Percentiles rank a stretch among this genome's conserved stretches.
phyloP scores from a whole-genome alignment of 2,113 vertebrate species.

The Spilogale gracilis region DNA sequence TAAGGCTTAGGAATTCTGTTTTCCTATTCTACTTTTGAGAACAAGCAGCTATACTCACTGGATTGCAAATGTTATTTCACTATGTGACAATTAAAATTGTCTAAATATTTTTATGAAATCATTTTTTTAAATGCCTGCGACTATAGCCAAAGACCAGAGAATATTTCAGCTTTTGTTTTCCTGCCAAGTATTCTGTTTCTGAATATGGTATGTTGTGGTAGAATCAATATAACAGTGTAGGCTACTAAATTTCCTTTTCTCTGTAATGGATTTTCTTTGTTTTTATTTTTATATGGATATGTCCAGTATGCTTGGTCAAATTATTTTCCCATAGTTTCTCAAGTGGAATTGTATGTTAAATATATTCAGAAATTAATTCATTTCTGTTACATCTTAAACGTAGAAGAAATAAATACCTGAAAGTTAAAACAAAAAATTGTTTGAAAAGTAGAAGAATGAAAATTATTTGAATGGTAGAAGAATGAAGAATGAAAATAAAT shows the following conservation, averaged over 20 bases:
- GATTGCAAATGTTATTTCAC: slow-evolving; percentile 10
- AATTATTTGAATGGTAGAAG: slow-evolving; percentile 12
- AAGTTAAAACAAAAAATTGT: neutral
- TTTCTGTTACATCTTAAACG: neutral
- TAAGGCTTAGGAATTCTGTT: neutral
- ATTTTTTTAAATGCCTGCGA: slow-evolving; percentile 6
- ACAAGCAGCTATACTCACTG: neutral
- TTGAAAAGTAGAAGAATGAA: neutral
- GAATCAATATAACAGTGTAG: slow-evolving; percentile 58
- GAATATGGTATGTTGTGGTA: slow-evolving; percentile 62
- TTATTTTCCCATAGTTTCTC: slow-evolving; percentile 2
- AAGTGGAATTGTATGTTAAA: neutral
- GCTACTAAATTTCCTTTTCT: neutral
- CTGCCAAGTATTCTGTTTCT: slow-evolving; percentile 71
- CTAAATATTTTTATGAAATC: neutral
- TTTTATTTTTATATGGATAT: neutral
- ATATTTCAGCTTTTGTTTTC: slow-evolving; percentile 75
- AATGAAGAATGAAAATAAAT: neutral
- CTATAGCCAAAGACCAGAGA: slow-evolving; percentile 24
- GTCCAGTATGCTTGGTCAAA: neutral
- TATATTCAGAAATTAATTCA: slow-evolving; percentile 40
- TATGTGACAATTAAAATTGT: neutral
- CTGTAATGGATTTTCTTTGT: neutral
- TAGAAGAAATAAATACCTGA: neutral
- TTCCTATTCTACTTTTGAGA: slow-evolving; percentile 42